Conservation (phyloP, 1,140 invertebrate genomes). For the Oncopeltus fasciatus region DNA sequence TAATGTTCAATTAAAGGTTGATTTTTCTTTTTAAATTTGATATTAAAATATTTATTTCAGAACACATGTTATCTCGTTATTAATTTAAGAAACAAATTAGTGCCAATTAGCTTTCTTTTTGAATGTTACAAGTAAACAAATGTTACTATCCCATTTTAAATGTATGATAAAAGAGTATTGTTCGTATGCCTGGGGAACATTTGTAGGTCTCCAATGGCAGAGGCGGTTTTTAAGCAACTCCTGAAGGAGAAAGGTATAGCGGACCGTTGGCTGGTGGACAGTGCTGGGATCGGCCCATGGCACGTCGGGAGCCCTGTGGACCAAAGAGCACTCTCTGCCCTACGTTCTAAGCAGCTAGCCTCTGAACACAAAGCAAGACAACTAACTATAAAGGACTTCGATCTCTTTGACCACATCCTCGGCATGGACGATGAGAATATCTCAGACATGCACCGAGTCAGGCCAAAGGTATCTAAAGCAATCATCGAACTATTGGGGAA, state of each 20-base stretch:
- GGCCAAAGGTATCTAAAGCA: conserved; percentile 45
- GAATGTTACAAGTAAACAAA: no score
- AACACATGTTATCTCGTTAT: no score
- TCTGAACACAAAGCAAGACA: conserved; percentile 29
- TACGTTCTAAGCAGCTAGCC: conserved; percentile 36
- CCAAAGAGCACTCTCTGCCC: conserved; percentile 48
- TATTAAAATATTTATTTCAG: no score
- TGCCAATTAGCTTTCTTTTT: no score
- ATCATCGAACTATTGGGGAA: conserved; percentile 62
- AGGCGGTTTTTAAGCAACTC: conserved; percentile 68
- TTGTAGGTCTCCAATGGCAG: conserved; percentile 87
- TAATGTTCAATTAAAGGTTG: no score
- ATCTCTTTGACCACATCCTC: conserved; percentile 70
- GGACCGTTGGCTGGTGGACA: conserved; percentile 69
- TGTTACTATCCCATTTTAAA: no score
- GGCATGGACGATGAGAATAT: conserved; percentile 83
- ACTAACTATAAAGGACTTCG: conserved; percentile 55
- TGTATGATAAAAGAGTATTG: conserved; percentile 22
- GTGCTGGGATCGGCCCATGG: conserved; percentile 71
- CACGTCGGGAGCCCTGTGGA: conserved; percentile 73
- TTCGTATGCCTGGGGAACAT: conserved; percentile 55
- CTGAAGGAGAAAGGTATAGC: conserved; percentile 43
- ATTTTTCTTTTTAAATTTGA: no score
- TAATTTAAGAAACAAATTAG: no score
- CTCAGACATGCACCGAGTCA: conserved; percentile 41